A percentile compares a stretch with the other conserved stretches of the same genome.
These are phyloP conservation scores for Enhydra lutris DNA, from an alignment of 2,113 vertebrate genomes.

Conservation along the genomic window DNA sequence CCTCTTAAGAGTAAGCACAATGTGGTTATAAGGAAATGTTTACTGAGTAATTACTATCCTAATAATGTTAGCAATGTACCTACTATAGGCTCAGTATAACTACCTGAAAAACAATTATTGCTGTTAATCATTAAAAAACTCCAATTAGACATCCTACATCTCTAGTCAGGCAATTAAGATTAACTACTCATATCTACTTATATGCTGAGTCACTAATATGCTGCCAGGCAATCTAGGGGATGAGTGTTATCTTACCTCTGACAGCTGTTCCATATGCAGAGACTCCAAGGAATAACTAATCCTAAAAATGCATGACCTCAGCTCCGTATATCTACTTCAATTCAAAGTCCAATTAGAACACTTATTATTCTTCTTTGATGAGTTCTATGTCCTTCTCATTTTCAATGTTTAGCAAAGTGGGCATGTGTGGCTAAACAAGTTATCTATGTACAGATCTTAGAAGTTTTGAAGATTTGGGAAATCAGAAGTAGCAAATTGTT, in stretches of 20 bases:
- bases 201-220: slow-evolving; percentile 17
- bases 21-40: slow-evolving; percentile 44
- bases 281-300: neutral
- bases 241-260: neutral
- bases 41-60: slow-evolving; percentile 47
- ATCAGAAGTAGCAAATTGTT: neutral
- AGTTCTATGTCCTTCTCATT: neutral
- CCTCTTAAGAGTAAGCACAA: slow-evolving; percentile 32
- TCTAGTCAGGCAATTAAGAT: slow-evolving; percentile 18
- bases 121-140: slow-evolving; percentile 50
- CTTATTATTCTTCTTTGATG: neutral
- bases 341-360: neutral
- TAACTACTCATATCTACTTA: neutral
- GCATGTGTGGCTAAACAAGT: neutral
- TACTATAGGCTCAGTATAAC: neutral
- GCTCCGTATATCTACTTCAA: neutral
- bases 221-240: neutral
- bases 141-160: neutral
- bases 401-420: neutral
- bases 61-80: slow-evolving; percentile 36
- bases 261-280: neutral
- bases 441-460: neutral
- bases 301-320: neutral
- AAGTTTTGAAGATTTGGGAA: neutral
- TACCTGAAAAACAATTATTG: slow-evolving; percentile 25